phyloP scores from a whole-genome alignment of 2,797 vertebrate species.

The Hyperoplus immaculatus region DNA sequence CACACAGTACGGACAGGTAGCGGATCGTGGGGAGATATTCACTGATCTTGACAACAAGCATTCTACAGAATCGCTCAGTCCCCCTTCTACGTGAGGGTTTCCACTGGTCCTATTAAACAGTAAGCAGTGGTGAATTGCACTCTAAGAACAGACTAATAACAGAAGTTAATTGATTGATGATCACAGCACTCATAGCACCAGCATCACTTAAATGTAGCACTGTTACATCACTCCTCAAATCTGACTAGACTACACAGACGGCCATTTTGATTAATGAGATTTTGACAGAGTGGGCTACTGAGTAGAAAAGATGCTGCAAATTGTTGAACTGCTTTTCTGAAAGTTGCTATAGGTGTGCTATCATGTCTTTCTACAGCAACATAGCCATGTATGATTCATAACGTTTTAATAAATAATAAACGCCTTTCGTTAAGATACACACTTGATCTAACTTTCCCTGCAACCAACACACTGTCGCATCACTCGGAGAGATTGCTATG shows the following conservation, averaged over 20 bases:
- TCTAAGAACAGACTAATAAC: neutral
- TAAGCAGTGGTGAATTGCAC: neutral
- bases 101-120: neutral
- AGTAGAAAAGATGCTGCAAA: conserved; percentile 3
- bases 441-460: conserved; percentile 34
- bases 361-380: neutral
- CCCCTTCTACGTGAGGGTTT: neutral
- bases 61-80: too few relatives aligned
- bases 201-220: conserved; percentile 50
- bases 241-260: conserved; percentile 57
- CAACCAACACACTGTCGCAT: conserved; percentile 8
- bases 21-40: too few relatives aligned
- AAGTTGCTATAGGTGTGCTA: neutral
- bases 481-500: neutral
- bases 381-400: neutral
- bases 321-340: conserved; percentile 11
- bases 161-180: neutral
- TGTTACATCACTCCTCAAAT: conserved; percentile 62
- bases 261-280: conserved; percentile 79
- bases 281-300: conserved; percentile 44
- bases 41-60: too few relatives aligned
- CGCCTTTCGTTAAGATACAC: neutral
- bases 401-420: neutral
- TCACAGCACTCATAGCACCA: neutral
- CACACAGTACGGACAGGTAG: too few relatives aligned